Conservation (phyloP, 2,888 invertebrate genomes). For the Cephus pygmeus region DNA sequence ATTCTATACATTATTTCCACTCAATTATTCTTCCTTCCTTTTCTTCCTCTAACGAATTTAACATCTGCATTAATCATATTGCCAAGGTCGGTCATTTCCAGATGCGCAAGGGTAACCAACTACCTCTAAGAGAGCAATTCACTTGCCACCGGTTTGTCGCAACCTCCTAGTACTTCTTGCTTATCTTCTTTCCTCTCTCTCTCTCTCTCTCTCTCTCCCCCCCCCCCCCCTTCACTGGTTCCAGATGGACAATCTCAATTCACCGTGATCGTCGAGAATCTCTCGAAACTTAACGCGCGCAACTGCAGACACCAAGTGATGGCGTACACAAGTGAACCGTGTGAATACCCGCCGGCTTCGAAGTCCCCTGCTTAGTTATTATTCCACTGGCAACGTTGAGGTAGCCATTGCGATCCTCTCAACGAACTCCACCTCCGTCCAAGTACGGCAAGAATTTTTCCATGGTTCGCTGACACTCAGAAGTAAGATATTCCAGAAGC, state of each 20-base stretch:
- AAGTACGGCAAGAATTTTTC: neutral
- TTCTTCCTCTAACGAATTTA: neutral
- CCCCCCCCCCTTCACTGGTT: neutral
- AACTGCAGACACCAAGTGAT: neutral
- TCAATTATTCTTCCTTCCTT: neutral
- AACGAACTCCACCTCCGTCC: neutral
- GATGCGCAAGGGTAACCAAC: neutral
- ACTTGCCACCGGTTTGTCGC: neutral
- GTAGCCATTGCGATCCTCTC: conserved; percentile 2
- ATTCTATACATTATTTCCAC: neutral
- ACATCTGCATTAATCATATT: neutral
- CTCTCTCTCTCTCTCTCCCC: neutral
- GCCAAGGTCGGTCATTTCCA: neutral
- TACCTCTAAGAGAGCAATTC: neutral
- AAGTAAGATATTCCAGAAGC: neutral
- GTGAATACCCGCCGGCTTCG: neutral
- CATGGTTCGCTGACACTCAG: neutral
- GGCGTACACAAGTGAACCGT: neutral
- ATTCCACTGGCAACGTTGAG: conserved; percentile 5
- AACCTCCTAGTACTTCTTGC: neutral
- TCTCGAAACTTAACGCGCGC: neutral
- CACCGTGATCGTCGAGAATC: neutral
- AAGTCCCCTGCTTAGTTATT: neutral
- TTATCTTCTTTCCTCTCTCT: neutral
- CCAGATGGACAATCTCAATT: neutral